Conservation (phyloP, 2,797 vertebrate genomes). For the Anabacerthia variegaticeps region DNA sequence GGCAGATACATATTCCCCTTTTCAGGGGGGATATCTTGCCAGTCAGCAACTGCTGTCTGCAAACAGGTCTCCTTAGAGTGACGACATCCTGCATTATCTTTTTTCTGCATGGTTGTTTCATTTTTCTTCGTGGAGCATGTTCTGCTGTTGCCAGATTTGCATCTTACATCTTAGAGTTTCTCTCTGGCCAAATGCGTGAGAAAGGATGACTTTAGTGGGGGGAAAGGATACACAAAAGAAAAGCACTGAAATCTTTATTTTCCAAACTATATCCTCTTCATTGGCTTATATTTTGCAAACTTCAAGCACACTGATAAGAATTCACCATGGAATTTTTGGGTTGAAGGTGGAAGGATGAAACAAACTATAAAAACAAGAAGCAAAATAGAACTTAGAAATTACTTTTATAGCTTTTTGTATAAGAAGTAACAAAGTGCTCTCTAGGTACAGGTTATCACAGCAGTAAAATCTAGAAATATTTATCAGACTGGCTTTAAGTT, state of each 20-base stretch:
- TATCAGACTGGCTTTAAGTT: background rate
- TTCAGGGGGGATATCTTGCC: background rate
- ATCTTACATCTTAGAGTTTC: background rate
- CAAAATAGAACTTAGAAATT: background rate
- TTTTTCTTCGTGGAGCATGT: background rate
- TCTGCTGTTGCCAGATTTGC: background rate
- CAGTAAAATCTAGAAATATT: background rate
- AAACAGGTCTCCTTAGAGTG: background rate
- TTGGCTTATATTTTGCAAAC: background rate
- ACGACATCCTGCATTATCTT: background rate
- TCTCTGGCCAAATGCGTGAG: background rate
- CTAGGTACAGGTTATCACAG: background rate
- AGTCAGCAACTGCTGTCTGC: background rate
- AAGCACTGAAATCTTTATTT: background rate
- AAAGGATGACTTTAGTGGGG: accelerated
- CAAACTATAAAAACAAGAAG: background rate
- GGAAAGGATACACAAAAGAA: background rate
- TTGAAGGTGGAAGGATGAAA: background rate
- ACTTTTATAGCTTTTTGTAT: background rate
- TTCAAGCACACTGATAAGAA: background rate
- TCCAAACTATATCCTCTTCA: background rate
- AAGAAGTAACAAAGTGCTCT: background rate
- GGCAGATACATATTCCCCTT: background rate
- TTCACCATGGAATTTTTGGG: background rate
- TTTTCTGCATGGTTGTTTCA: background rate